Conservation (phyloP, 1,140 invertebrate species). For the Scaptomyza hsui region DNA sequence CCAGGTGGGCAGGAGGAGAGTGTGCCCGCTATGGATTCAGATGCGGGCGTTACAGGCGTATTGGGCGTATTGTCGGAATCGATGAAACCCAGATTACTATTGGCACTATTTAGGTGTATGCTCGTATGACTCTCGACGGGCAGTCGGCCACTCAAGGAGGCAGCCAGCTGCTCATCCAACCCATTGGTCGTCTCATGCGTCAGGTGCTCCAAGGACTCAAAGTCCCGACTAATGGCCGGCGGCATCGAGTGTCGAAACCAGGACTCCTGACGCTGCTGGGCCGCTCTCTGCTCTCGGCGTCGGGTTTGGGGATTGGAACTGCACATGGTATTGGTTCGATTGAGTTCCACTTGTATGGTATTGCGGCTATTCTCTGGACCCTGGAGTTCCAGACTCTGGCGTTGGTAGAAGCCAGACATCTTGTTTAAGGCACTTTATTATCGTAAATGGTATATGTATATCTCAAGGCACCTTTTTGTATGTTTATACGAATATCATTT, state of each 20-base stretch:
- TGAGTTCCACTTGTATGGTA: slow-evolving; percentile 28
- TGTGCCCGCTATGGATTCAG: slow-evolving; percentile 58
- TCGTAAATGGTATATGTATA: slow-evolving; percentile 13
- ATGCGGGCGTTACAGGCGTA: slow-evolving; percentile 57
- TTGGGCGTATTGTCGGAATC: slow-evolving; percentile 79
- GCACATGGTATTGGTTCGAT: slow-evolving; percentile 30
- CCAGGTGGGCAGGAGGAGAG: slow-evolving; percentile 49
- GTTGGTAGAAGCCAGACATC: slow-evolving; percentile 58
- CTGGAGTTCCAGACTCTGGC: slow-evolving; percentile 68
- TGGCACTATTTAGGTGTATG: slow-evolving; percentile 80
- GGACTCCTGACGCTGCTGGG: slow-evolving; percentile 71
- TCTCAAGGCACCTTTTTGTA: too few species aligned
- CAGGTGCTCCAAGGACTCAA: slow-evolving; percentile 73
- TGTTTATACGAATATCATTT: too few species aligned
- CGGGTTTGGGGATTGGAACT: slow-evolving; percentile 44
- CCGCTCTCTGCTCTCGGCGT: slow-evolving; percentile 60
- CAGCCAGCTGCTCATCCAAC: slow-evolving; percentile 71
- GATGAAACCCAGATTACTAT: slow-evolving; percentile 78
- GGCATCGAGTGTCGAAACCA: slow-evolving; percentile 81
- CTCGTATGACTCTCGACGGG: slow-evolving; percentile 50
- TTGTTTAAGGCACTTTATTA: slow-evolving; percentile 4
- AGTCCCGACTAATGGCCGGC: slow-evolving; percentile 71
- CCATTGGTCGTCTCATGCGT: slow-evolving; percentile 57
- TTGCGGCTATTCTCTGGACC: slow-evolving; percentile 12
- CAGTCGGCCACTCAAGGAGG: slow-evolving; percentile 58